Percentiles rank a stretch among this genome's conserved stretches.
phyloP scores from a whole-genome alignment of 2,797 vertebrate genomes.

The Alosa sapidissima region DNA sequence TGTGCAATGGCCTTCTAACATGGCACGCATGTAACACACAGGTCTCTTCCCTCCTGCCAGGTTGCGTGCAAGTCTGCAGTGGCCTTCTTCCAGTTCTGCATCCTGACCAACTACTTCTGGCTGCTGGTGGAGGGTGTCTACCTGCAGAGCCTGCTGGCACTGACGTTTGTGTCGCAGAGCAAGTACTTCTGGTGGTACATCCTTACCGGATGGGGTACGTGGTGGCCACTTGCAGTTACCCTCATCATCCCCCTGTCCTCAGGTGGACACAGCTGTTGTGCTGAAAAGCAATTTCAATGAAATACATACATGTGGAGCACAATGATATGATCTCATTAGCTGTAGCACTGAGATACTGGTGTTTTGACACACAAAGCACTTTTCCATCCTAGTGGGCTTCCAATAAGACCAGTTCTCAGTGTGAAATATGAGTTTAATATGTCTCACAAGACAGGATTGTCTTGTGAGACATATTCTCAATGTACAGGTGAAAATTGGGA shows the following conservation, averaged over 20 bases:
- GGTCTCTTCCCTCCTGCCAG: background rate
- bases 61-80: conserved; percentile 79
- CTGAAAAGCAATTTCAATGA: background rate
- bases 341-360: background rate
- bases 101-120: conserved; percentile 90
- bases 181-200: conserved; percentile 90
- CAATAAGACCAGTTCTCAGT: background rate
- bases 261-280: background rate
- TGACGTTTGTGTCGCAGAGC: conserved; percentile 84
- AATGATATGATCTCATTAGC: background rate
- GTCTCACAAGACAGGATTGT: background rate
- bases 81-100: conserved; percentile 85
- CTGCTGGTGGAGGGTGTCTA: conserved; percentile 89
- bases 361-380: background rate
- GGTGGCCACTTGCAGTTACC: background rate
- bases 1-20: background rate
- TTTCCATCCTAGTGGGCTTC: background rate
- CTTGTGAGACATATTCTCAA: background rate
- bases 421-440: conserved; percentile 19
- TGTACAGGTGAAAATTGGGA: background rate
- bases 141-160: conserved; percentile 84
- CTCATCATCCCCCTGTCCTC: background rate
- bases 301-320: background rate
- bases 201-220: conserved; percentile 87
- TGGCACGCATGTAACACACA: background rate